Conservation (phyloP, 2,113 vertebrate species). For the Platichthys stellatus region DNA sequence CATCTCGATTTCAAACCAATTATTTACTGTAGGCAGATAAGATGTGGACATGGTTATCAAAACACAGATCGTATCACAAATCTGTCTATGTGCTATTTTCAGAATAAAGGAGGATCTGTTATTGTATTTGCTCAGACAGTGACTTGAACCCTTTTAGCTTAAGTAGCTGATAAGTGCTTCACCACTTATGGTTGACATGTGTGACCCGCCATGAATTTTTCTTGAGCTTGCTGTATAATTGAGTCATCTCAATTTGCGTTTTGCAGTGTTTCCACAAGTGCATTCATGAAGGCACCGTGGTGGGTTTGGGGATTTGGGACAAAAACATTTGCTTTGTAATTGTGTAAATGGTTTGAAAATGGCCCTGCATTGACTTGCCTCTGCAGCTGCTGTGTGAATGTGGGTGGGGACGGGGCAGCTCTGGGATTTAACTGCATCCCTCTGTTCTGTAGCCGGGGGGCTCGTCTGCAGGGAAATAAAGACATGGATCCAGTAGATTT, state of each 20-base stretch:
- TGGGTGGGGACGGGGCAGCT: background rate
- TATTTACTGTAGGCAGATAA: background rate
- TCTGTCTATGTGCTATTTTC: background rate
- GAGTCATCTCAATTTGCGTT: too few species aligned
- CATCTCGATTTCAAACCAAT: too few species aligned
- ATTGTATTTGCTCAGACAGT: background rate
- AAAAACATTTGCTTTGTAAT: background rate
- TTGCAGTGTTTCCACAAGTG: background rate
- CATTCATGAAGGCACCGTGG: background rate
- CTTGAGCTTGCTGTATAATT: too few species aligned
- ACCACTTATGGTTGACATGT: background rate
- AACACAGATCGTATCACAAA: background rate
- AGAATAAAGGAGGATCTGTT: background rate
- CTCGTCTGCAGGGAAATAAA: background rate
- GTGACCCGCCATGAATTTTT: too few species aligned
- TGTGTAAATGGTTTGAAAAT: background rate
- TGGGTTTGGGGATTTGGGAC: background rate
- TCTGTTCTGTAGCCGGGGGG: too few species aligned
- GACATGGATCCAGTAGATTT: background rate
- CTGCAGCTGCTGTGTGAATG: background rate
- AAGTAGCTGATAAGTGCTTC: background rate
- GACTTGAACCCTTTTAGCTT: conserved; percentile 2
- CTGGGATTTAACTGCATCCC: too few species aligned
- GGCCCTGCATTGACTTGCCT: background rate
- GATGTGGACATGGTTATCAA: background rate